Base-by-base conservation (phyloP, 2,797 vertebrate genomes). In the Zalophus californianus region DNA sequence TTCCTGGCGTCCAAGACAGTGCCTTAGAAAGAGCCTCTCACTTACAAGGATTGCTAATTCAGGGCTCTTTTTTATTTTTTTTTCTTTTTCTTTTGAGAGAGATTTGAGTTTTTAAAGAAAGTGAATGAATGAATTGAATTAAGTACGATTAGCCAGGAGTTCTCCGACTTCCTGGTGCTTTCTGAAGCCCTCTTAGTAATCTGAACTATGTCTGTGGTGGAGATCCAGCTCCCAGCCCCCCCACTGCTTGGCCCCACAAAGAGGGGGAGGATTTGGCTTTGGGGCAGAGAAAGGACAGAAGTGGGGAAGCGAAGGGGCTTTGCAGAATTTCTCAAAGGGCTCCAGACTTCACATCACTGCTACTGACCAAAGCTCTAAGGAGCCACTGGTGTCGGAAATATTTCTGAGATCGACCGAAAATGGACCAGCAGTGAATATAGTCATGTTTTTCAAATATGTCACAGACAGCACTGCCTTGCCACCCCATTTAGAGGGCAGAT, bases 331-430 rank as follows among this genome's bases (percentile, higher is more conserved):
- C 29, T n/a, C 20, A 0, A 3, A 16, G 41, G 35, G 6, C 38
- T 20, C 52, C 2, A 2, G 20, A 20, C 62, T 8, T 10, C 0
- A 23, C 5, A 0, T 20, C 1, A 0, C 2, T 23, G 50, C 35
- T 27, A 3, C 38, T 32, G 70, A 38, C 13, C 4, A 2, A 13
- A 35, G 44, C 25, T 41, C 50, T 4, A 1, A 11, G n/a, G n/a
- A 82, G 11, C 27, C 75, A 27, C 50, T 12, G 11, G 27, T 9
- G 13, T 25, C 32, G 60, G 5, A 72, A 25, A 11, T 10, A 8
- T 38, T 56, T 60, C 58, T 32, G 25, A 86, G n/a, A 68, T 56
- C 27, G 27, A 27, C 21, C 12, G 38, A 52, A 23, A 66, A 32
- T 14, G 56, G 25, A 64, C 27, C 21, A 85, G 35, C 35, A 56